These are phyloP conservation scores for Petrocephalus sullivani DNA, from an alignment of 2,797 vertebrate genomes.

Conservation along the genomic window DNA sequence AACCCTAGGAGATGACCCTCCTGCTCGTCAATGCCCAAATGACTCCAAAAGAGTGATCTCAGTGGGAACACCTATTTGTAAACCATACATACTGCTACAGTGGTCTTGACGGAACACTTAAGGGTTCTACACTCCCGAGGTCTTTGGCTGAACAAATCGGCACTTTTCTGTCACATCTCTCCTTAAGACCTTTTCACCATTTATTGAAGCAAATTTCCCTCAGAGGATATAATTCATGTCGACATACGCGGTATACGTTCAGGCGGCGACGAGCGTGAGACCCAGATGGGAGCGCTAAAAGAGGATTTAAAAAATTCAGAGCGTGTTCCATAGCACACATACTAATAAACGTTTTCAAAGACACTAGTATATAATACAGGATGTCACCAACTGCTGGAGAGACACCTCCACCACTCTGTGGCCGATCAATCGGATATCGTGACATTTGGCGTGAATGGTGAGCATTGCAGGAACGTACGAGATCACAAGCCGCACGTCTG, in stretches of 20 bases:
- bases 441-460: not conserved
- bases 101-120: not conserved
- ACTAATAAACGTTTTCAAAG: not conserved
- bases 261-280: not conserved
- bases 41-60: not conserved
- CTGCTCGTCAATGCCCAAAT: not conserved
- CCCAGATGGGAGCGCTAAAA: not conserved
- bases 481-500: not conserved
- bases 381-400: not conserved
- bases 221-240: conserved; percentile 7
- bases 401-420: not conserved
- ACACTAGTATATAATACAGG: not conserved
- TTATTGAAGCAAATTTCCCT: conserved; percentile 14
- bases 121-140: not conserved
- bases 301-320: conserved; percentile 1
- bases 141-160: not conserved
- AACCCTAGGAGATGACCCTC: not conserved
- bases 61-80: not conserved
- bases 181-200: conserved; percentile 1
- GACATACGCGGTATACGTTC: not conserved
- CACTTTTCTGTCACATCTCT: not conserved
- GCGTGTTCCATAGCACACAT: not conserved
- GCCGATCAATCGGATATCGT: not conserved
- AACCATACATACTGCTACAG: not conserved
- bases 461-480: not conserved